Base-by-base conservation (phyloP, 2,113 vertebrate species). In the Rhegmatorhina hoffmannsi region DNA sequence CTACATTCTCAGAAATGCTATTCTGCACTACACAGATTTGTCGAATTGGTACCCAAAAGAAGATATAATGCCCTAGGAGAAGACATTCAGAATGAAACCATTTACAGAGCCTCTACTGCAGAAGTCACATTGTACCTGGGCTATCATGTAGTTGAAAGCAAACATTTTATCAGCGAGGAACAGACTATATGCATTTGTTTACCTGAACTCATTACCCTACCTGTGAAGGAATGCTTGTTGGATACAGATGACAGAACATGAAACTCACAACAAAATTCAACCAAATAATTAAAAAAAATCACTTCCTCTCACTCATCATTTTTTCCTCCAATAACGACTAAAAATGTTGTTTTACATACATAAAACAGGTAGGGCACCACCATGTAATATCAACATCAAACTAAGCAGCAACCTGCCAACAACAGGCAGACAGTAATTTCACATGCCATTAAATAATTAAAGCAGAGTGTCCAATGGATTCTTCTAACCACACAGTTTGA, bases 401-500 rank as follows among this genome's bases (percentile, higher is more conserved):
- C 34, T 68, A 56, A 62, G 47, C 34, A 74, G 47, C 25, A 34
- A 88, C 49, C 80, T 66, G 80, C 47, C 70, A 89, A 77, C 34
- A 84, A 75, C 17, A 85, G 40, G 53, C 73, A 74, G 68, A n/a
- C 49, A 79, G 60, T 49, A 40, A 90, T 84, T 93, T 92, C 85
- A 76, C 33, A 59, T 38, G 44, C 52, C 47, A 76, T 80, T 81
- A 89, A 93, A 89, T 87, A 94, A 91, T 95, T 88, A 84, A 93
- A 87, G 68, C 73, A 43, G 91, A 91, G 38, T 52, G 66, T 79
- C 90, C 82, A 89, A 92, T 62, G 55, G 55, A 78, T 68, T 84
- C 60, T 72, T 94, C 21, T 43, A 90, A 90, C 53, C 80, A 47
- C 15, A 5, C 1, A 3, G 60, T 56, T n/a, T 94, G 89, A 95